Evolutionary conservation across 2,797 vertebrate species (phyloP).

Genomic region (Siniperca undulata): DNA sequence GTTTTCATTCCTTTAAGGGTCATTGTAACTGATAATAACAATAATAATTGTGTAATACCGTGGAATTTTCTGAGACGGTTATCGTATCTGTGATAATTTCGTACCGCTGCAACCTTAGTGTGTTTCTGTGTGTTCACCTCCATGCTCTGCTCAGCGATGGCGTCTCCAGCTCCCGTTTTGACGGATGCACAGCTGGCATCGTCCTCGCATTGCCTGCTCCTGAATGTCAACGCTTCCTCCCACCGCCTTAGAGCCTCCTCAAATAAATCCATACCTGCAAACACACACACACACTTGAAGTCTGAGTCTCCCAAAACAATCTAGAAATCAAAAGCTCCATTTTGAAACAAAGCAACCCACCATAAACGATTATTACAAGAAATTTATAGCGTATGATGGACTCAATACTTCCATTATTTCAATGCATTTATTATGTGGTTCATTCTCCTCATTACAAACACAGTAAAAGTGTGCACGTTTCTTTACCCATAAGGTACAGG

Average conservation of each 20-base stretch:
- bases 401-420: not conserved
- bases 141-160: conserved; percentile 92
- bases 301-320: not conserved
- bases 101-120: not conserved
- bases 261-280: conserved; percentile 95
- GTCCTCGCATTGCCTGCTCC: conserved; percentile 89
- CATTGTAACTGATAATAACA: too few species aligned
- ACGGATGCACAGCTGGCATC: conserved; percentile 88
- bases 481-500: conserved; percentile 95
- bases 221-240: conserved; percentile 95
- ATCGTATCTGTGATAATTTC: too few species aligned
- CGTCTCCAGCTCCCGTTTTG: conserved; percentile 92
- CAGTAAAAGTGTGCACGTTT: not conserved
- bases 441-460: conserved; percentile 2
- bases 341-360: not conserved
- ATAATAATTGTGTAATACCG: too few species aligned
- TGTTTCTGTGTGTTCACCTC: conserved; percentile 85
- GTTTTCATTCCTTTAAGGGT: too few species aligned
- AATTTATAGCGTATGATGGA: not conserved
- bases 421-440: not conserved
- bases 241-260: conserved; percentile 94
- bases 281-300: not conserved
- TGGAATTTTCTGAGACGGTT: too few species aligned
- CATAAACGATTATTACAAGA: not conserved
- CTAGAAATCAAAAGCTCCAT: not conserved